Conservation (phyloP, 1,140 invertebrate species). For the Apolygus lucorum region DNA sequence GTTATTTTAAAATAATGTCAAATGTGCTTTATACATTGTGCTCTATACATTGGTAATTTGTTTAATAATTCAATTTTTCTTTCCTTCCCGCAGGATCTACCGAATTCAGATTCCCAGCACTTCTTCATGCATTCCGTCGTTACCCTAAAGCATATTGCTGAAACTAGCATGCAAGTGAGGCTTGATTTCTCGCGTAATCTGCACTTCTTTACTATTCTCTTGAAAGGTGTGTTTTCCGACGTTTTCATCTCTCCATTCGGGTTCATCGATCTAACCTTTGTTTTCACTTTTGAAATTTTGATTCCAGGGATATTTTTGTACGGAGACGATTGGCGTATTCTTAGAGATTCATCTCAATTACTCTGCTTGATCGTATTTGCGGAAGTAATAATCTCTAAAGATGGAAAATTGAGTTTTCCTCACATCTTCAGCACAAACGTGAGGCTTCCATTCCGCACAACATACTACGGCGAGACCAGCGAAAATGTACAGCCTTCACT, state of each 20-base stretch:
- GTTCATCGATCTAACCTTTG: too few relatives aligned
- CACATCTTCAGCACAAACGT: conserved; percentile 41
- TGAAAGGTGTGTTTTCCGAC: conserved; percentile 25
- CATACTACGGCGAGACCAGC: conserved; percentile 44
- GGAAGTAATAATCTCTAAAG: conserved; percentile 41
- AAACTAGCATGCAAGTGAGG: conserved; percentile 25
- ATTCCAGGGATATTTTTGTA: conserved; percentile 46
- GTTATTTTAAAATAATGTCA: too few relatives aligned
- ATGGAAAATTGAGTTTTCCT: conserved; percentile 41
- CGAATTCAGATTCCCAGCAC: neutral
- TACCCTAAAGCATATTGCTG: conserved; percentile 26
- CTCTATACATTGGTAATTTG: too few relatives aligned
- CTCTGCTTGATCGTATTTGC: conserved; percentile 44
- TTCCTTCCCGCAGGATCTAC: neutral
- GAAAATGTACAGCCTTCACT: conserved; percentile 37
- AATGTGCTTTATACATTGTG: too few relatives aligned
- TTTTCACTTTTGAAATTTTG: too few relatives aligned
- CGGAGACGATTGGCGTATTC: conserved; percentile 44
- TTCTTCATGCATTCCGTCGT: conserved; percentile 11
- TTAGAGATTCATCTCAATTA: conserved; percentile 42
- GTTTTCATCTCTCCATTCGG: neutral
- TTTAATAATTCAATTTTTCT: neutral
- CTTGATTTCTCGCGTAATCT: conserved; percentile 24
- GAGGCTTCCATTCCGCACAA: conserved; percentile 43
- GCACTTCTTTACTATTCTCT: conserved; percentile 5